These are phyloP conservation scores for Liodrosophila aerea DNA, from an alignment of 2,888 invertebrate genomes.

Conservation along the genomic window DNA sequence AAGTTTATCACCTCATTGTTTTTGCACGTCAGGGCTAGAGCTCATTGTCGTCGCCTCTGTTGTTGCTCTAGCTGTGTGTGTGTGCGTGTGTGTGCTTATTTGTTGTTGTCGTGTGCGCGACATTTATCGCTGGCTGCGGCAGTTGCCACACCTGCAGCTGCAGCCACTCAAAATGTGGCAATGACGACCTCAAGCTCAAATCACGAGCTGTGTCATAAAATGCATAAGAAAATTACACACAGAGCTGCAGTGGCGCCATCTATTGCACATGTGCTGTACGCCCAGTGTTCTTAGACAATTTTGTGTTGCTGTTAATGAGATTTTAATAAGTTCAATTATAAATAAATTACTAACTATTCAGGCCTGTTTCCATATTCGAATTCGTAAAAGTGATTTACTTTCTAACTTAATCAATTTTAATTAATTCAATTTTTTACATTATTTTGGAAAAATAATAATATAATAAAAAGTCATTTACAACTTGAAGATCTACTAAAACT, in stretches of 20 bases:
- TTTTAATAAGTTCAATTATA: too few relatives aligned
- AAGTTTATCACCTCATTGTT: conserved; percentile 76
- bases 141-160: conserved; percentile 49
- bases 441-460: too few relatives aligned
- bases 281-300: too few relatives aligned
- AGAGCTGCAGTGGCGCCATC: conserved; percentile 24
- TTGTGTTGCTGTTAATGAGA: too few relatives aligned
- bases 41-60: conserved; percentile 46
- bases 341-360: too few relatives aligned
- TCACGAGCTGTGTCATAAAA: conserved; percentile 26
- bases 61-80: conserved; percentile 1
- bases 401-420: too few relatives aligned
- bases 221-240: conserved; percentile 31
- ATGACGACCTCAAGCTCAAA: conserved; percentile 30
- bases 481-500: too few relatives aligned
- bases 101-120: conserved; percentile 17
- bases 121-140: conserved; percentile 59
- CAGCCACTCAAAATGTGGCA: conserved; percentile 44
- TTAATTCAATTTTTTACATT: too few relatives aligned
- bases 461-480: too few relatives aligned
- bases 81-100: neutral
- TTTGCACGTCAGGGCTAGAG: conserved; percentile 55
- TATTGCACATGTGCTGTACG: conserved; percentile 8
- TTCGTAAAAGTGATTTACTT: too few relatives aligned
- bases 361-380: too few relatives aligned